Evolutionary conservation across 1,140 invertebrate genomes (phyloP).

Genomic region (Amphibalanus amphitrite): DNA sequence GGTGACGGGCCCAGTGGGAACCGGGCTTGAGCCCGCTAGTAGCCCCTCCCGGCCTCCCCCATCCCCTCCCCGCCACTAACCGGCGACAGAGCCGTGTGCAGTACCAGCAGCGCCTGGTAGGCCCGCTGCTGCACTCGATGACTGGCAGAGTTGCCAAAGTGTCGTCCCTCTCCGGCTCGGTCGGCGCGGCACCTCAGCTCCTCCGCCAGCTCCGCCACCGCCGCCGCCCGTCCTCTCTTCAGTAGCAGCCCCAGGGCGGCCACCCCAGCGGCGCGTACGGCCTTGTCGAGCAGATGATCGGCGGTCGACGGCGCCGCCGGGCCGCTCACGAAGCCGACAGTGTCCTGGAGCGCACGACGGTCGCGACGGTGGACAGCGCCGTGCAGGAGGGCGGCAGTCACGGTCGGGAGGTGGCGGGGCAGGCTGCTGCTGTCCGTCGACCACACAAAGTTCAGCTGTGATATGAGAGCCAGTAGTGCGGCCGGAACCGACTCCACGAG

Average conservation of each 20-base stretch:
- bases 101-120: conserved; percentile 32
- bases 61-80: too few relatives aligned
- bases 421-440: background rate
- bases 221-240: conserved; percentile 42
- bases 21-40: too few relatives aligned
- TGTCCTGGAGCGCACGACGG: background rate
- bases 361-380: background rate
- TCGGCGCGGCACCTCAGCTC: conserved; percentile 22
- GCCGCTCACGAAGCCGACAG: background rate
- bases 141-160: conserved; percentile 33
- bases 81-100: conserved; percentile 23
- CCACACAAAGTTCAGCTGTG: background rate
- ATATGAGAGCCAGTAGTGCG: background rate
- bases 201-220: conserved; percentile 31
- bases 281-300: background rate
- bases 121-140: conserved; percentile 33
- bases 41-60: too few relatives aligned
- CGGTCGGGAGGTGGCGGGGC: background rate
- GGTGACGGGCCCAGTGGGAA: too few relatives aligned
- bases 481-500: background rate
- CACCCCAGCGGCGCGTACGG: conserved; percentile 26
- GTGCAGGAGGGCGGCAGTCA: background rate
- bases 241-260: conserved; percentile 34
- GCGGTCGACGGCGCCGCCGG: too few relatives aligned
- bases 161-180: conserved; percentile 23